phyloP scores from a whole-genome alignment of 2,113 vertebrate genomes.

The Poeciliopsis turrubarensis region DNA sequence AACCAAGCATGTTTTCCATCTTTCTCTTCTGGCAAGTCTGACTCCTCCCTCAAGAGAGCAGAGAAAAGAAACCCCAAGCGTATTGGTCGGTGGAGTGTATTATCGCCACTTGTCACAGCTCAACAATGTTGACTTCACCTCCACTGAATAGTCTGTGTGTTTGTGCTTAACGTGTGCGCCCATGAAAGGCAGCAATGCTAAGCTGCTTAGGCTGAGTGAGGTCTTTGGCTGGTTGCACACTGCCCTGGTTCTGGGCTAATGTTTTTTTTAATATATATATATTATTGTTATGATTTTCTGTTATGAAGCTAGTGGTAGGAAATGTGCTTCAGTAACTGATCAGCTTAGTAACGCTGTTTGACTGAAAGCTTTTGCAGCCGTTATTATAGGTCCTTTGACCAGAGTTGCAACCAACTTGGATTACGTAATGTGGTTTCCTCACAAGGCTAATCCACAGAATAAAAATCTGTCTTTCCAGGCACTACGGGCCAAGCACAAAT shows the following conservation, averaged over 20 bases:
- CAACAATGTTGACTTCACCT: constrained; percentile 56
- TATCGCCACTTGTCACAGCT: constrained; percentile 31
- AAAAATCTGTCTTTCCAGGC: constrained; percentile 11
- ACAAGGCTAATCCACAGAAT: constrained; percentile 27
- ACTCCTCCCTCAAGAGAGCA: constrained; percentile 7
- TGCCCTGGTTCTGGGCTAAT: constrained; percentile 50
- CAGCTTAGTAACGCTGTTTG: constrained; percentile 33
- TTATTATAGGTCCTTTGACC: constrained; percentile 17
- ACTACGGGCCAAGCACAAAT: not conserved
- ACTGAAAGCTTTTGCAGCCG: constrained; percentile 23
- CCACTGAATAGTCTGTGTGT: constrained; percentile 36
- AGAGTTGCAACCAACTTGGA: not conserved
- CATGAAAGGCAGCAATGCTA: constrained; percentile 57
- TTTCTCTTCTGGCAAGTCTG: constrained; percentile 22
- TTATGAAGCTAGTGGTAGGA: not conserved
- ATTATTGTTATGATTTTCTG: constrained; percentile 46
- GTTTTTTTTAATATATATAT: constrained; percentile 25
- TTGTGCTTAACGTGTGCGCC: constrained; percentile 26
- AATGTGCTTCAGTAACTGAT: constrained; percentile 28
- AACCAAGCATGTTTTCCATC: not conserved
- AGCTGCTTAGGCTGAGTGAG: constrained; percentile 66
- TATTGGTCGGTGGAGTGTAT: constrained; percentile 2
- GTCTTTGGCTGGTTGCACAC: constrained; percentile 52
- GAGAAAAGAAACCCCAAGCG: constrained; percentile 13
- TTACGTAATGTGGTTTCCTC: constrained; percentile 7